Evolutionary conservation across 2,888 invertebrate genomes (phyloP).

Genomic region (Amphimallon solstitiale): DNA sequence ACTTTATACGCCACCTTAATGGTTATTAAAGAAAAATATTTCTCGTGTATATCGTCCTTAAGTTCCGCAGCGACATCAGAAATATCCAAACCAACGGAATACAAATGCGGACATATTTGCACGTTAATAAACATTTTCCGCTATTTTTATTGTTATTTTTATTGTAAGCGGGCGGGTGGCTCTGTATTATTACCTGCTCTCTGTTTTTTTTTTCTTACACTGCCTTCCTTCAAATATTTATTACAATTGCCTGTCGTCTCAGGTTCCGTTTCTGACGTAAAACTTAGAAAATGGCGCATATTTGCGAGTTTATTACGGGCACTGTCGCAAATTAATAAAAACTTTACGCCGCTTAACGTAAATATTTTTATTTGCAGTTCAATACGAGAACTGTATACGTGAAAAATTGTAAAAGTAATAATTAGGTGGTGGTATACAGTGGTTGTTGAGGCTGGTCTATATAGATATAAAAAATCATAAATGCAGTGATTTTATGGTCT

Average conservation of each 20-base stretch:
- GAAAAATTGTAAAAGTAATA: no score
- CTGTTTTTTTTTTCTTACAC: background rate
- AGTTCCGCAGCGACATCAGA: conserved; percentile 1
- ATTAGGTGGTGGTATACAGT: no score
- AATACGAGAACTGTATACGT: no score
- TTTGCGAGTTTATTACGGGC: no score
- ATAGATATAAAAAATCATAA: no score
- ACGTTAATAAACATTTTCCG: conserved; percentile 27
- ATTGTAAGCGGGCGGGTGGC: conserved; percentile 13
- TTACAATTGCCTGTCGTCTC: background rate
- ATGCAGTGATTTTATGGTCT: no score
- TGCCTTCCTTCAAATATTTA: conserved; percentile 16
- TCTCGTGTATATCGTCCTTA: conserved; percentile 1
- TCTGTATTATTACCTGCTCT: conserved; percentile 21
- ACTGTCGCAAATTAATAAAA: no score
- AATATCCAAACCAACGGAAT: background rate
- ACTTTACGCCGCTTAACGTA: no score
- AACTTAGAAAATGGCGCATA: background rate
- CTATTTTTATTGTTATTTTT: conserved; percentile 26
- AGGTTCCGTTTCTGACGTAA: background rate
- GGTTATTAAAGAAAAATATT: conserved; percentile 37
- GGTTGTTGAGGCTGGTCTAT: no score
- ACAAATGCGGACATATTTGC: conserved; percentile 13
- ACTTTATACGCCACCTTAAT: conserved; percentile 16
- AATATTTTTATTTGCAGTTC: no score